phyloP scores from a whole-genome alignment of 2,113 vertebrate species.

The Lophotis ruficrista region DNA sequence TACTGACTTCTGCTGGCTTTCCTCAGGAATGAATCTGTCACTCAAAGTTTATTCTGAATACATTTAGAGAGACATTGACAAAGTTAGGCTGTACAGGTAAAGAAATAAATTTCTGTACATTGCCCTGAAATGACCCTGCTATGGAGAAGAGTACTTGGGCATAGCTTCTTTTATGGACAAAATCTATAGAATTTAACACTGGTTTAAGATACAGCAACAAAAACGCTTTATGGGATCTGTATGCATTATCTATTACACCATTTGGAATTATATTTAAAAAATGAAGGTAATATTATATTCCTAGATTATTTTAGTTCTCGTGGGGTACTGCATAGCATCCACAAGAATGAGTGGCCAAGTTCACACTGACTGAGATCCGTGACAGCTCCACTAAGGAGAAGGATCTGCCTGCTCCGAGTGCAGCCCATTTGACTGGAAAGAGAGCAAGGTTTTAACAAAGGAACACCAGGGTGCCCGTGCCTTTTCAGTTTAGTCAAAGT shows the following conservation, averaged over 20 bases:
- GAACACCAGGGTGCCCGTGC: not conserved
- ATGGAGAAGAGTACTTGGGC: not conserved
- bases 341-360: not conserved
- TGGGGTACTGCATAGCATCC: not conserved
- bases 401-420: not conserved
- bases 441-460: not conserved
- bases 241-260: not conserved
- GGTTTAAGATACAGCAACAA: not conserved
- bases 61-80: not conserved
- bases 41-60: not conserved
- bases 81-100: not conserved
- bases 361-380: not conserved
- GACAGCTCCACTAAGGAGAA: not conserved
- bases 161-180: not conserved
- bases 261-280: not conserved
- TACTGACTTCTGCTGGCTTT: not conserved
- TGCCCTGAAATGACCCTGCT: not conserved
- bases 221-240: not conserved
- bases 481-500: not conserved
- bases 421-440: not conserved
- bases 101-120: not conserved
- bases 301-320: not conserved
- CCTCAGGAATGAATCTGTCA: not conserved
- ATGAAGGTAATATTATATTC: not conserved
- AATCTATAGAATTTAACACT: not conserved